These are phyloP conservation scores for Anas platyrhynchos DNA, from an alignment of 2,113 vertebrate species.

Conservation along the genomic window DNA sequence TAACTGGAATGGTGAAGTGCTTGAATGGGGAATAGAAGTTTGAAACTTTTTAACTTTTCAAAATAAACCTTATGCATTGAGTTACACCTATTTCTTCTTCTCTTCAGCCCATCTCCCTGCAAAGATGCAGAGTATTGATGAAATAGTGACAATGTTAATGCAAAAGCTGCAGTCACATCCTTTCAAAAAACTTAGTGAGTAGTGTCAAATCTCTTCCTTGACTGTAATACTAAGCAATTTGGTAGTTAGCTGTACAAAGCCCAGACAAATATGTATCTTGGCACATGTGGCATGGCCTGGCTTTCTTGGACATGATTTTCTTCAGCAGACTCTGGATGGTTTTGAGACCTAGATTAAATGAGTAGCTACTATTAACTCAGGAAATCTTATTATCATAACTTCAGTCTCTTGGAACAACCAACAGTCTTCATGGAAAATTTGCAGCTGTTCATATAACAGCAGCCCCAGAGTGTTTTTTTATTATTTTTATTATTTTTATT, in stretches of 20 bases:
- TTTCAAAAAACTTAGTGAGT: not conserved
- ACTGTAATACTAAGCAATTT: not conserved
- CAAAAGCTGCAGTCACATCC: not conserved
- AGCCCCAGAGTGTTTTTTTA: not conserved
- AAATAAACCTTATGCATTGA: not conserved
- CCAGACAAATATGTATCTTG: not conserved
- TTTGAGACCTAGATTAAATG: not conserved
- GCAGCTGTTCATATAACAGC: not conserved
- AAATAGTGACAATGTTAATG: not conserved
- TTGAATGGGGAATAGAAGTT: not conserved
- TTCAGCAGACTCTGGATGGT: not conserved
- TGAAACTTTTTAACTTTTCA: not conserved
- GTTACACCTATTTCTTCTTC: not conserved
- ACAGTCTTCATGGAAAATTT: not conserved
- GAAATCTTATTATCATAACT: not conserved
- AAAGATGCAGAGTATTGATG: not conserved
- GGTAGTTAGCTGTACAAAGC: not conserved
- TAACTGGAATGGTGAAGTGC: not conserved
- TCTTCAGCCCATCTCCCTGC: not conserved
- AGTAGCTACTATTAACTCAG: not conserved
- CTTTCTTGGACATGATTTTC: not conserved
- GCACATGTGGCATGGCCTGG: not conserved
- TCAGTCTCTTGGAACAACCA: not conserved
- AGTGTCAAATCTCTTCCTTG: not conserved
- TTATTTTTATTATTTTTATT: too few relatives aligned